phyloP scores from a whole-genome alignment of 2,797 vertebrate genomes.

The Limosa lapponica region DNA sequence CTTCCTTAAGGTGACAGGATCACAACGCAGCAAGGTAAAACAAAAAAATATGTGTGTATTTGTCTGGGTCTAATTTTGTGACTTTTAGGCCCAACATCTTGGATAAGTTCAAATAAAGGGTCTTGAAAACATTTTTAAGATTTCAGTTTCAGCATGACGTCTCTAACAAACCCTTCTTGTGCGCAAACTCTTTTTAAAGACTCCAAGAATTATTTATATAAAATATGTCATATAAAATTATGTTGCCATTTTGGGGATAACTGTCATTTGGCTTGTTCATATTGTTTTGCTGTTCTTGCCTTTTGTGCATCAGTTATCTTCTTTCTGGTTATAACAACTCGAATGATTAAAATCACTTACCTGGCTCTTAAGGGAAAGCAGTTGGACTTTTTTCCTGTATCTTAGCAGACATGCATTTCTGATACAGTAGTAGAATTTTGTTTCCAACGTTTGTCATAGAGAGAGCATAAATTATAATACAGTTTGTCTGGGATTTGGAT shows the following conservation, averaged over 20 bases:
- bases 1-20: slow-evolving; percentile 86
- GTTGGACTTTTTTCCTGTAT: neutral
- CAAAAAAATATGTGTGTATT: slow-evolving; percentile 78
- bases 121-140: slow-evolving; percentile 32
- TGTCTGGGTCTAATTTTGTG: slow-evolving; percentile 81
- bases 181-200: neutral
- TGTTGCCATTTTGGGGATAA: neutral
- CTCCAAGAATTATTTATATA: neutral
- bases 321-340: neutral
- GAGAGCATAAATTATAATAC: neutral
- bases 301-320: slow-evolving; percentile 7
- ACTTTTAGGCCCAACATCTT: slow-evolving; percentile 80
- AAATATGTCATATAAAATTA: neutral
- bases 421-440: neutral
- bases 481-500: neutral
- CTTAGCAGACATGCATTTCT: neutral
- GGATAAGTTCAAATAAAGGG: slow-evolving; percentile 47
- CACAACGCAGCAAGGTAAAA: slow-evolving; percentile 85
- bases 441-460: neutral
- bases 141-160: slow-evolving; percentile 10
- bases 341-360: neutral
- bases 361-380: neutral
- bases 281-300: neutral
- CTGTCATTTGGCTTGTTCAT: neutral
- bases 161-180: slow-evolving; percentile 18